Percentiles rank a stretch among this genome's conserved stretches.
phyloP scores from a whole-genome alignment of 2,797 vertebrate genomes.

The Dermochelys coriacea region DNA sequence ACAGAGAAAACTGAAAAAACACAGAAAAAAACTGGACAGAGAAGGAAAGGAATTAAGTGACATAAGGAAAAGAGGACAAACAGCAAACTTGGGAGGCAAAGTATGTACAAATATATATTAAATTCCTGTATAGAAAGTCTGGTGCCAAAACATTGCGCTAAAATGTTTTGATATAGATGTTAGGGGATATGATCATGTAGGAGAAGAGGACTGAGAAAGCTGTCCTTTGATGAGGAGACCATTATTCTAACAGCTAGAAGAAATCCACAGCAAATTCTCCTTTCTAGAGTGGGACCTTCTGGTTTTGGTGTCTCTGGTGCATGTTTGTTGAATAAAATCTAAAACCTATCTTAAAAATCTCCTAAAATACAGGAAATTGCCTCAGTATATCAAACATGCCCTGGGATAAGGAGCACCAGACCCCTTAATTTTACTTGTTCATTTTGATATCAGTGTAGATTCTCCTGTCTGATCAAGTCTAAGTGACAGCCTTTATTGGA shows the following conservation, averaged over 20 bases:
- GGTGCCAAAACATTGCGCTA: not conserved
- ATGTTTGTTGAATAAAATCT: not conserved
- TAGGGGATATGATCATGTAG: not conserved
- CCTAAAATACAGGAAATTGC: not conserved
- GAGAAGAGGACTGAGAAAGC: not conserved
- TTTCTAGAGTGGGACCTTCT: too few relatives aligned
- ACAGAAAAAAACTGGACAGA: not conserved
- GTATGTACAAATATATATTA: not conserved
- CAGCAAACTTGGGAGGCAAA: not conserved
- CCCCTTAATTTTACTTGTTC: not conserved
- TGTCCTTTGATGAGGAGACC: not conserved
- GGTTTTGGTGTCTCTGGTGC: accelerated
- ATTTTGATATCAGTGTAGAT: not conserved
- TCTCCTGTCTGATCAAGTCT: not conserved
- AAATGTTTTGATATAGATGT: not conserved
- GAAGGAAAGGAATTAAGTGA: not conserved
- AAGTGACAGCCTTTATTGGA: too few relatives aligned
- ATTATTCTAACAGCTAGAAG: too few relatives aligned
- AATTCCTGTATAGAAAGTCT: not conserved
- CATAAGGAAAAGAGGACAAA: not conserved
- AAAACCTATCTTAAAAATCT: not conserved
- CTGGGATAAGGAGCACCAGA: not conserved
- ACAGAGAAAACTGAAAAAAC: not conserved
- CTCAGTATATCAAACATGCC: not conserved
- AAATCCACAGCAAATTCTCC: too few relatives aligned